Percentiles rank a stretch among this genome's conserved stretches.
These are phyloP conservation scores for Holacanthus passer DNA, from an alignment of 2,113 vertebrate species.

Conservation along the genomic window DNA sequence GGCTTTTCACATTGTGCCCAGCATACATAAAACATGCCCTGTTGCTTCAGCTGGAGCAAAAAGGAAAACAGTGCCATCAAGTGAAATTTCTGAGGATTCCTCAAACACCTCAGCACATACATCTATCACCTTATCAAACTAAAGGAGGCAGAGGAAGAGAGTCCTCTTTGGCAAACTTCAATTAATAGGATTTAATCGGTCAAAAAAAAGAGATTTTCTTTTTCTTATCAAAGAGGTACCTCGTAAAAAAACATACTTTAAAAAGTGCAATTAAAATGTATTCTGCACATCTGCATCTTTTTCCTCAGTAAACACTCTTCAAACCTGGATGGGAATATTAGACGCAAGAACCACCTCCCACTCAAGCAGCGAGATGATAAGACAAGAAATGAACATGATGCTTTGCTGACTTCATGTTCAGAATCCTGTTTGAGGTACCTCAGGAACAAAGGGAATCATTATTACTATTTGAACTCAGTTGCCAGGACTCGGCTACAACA, in stretches of 20 bases:
- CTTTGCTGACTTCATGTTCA: conserved; percentile 58
- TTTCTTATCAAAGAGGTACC: neutral
- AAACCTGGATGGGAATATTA: conserved; percentile 32
- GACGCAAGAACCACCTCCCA: conserved; percentile 23
- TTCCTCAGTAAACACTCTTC: conserved; percentile 29
- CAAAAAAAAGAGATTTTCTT: neutral
- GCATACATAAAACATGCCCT: conserved; percentile 82
- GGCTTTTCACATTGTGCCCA: conserved; percentile 73
- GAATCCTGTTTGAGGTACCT: conserved; percentile 55
- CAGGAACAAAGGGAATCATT: conserved; percentile 76
- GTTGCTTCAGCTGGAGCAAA: conserved; percentile 88
- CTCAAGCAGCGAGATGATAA: conserved; percentile 46
- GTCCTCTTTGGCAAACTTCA: conserved; percentile 11
- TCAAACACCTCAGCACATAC: conserved; percentile 84
- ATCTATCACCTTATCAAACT: conserved; percentile 56
- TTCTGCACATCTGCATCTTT: conserved; percentile 5
- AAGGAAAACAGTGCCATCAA: conserved; percentile 99
- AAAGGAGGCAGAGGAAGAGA: conserved; percentile 2
- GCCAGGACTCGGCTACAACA: conserved; percentile 56
- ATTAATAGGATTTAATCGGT: conserved; percentile 1
- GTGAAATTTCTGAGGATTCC: conserved; percentile 96
- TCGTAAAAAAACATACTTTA: neutral
- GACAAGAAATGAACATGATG: conserved; percentile 54
- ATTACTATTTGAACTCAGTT: conserved; percentile 69
- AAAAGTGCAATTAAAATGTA: conserved; percentile 24